Percentiles rank a stretch among this genome's conserved stretches.
phyloP scores from a whole-genome alignment of 1,140 invertebrate genomes.

The Drosophila parabipectinata region DNA sequence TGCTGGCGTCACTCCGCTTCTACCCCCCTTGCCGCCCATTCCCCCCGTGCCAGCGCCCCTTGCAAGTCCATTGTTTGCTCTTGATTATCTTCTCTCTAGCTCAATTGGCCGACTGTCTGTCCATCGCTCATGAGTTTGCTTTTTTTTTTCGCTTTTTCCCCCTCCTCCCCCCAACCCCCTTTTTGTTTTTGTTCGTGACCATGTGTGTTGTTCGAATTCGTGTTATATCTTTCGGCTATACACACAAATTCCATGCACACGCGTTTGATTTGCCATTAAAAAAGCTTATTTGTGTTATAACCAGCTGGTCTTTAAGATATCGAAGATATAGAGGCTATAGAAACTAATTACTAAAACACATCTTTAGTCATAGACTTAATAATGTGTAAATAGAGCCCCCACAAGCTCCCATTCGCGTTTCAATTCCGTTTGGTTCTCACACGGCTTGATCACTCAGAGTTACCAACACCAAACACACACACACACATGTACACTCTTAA shows the following conservation, averaged over 20 bases:
- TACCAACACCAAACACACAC: not conserved
- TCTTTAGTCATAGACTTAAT: not conserved
- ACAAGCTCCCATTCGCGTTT: not conserved
- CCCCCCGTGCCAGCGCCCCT: not conserved
- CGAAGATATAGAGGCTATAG: not conserved
- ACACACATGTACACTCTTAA: not conserved
- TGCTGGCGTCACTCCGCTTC: constrained; percentile 63
- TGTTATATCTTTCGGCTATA: constrained; percentile 42
- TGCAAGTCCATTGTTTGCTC: constrained; percentile 56
- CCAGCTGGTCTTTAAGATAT: constrained; percentile 9
- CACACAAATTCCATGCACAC: constrained; percentile 3
- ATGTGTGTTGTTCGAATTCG: constrained; percentile 14
- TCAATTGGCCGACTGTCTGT: constrained; percentile 70
- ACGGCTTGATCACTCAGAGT: not conserved
- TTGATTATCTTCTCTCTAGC: constrained; percentile 77
- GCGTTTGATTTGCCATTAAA: constrained; percentile 41
- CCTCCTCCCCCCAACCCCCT: not conserved
- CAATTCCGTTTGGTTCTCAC: constrained; percentile 3
- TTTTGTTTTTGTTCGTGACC: constrained; percentile 6
- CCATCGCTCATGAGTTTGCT: constrained; percentile 36
- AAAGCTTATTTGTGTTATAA: constrained; percentile 18
- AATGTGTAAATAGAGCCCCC: not conserved
- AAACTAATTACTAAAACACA: constrained; percentile 34
- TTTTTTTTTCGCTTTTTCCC: constrained; percentile 37
- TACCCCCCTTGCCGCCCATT: not conserved